phyloP scores from a whole-genome alignment of 2,888 invertebrate species.

The Boloria euphrosyne region DNA sequence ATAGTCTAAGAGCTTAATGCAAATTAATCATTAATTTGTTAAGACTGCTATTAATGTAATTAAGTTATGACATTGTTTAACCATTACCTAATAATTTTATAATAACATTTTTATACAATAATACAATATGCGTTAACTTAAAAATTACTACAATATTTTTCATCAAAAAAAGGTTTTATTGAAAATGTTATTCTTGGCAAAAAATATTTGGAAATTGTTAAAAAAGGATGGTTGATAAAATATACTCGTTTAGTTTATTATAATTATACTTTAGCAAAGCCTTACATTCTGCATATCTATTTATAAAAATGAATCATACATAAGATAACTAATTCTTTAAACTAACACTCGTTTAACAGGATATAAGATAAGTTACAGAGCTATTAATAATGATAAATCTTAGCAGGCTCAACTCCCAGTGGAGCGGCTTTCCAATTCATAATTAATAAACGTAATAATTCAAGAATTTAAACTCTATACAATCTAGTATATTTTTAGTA shows the following conservation, averaged over 20 bases:
- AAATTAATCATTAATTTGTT: not conserved
- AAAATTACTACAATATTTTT: too few relatives aligned
- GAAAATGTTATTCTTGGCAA: too few relatives aligned
- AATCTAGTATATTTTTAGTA: not conserved
- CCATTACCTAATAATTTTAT: too few relatives aligned
- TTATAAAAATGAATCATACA: not conserved
- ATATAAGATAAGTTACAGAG: constrained; percentile 47
- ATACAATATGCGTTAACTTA: too few relatives aligned
- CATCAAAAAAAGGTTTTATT: too few relatives aligned
- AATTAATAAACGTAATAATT: constrained; percentile 21
- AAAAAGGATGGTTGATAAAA: too few relatives aligned
- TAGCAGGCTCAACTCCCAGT: constrained; percentile 30
- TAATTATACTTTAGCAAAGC: too few relatives aligned
- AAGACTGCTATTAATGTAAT: not conserved
- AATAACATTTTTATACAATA: too few relatives aligned
- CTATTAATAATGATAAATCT: constrained; percentile 51
- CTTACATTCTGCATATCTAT: too few relatives aligned
- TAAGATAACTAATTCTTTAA: not conserved
- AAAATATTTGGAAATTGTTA: too few relatives aligned
- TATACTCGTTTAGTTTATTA: too few relatives aligned
- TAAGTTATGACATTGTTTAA: too few relatives aligned
- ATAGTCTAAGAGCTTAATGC: constrained; percentile 2
- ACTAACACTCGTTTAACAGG: constrained; percentile 42
- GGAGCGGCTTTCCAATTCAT: constrained; percentile 37
- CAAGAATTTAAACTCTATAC: not conserved